These are phyloP conservation scores for Geophilus truncorum DNA, from an alignment of 2,888 invertebrate genomes.

Conservation along the genomic window DNA sequence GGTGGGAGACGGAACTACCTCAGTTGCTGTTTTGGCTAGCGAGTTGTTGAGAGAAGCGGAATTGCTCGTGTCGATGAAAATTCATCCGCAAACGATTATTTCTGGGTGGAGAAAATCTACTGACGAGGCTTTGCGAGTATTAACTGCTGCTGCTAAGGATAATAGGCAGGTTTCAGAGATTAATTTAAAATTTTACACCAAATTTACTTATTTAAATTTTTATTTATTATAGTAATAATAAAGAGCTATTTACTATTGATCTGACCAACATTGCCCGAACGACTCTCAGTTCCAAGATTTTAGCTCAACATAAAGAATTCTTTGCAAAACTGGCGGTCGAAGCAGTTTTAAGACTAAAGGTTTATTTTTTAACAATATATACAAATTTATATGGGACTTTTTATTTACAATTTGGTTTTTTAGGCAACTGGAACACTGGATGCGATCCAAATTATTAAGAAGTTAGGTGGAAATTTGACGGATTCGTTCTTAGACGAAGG, in stretches of 20 bases:
- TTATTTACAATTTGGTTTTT: background rate
- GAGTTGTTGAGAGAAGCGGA: slow-evolving; percentile 95
- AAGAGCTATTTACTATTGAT: slow-evolving; percentile 74
- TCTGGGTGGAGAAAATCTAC: slow-evolving; percentile 89
- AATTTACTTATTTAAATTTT: background rate
- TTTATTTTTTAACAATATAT: slow-evolving; percentile 34
- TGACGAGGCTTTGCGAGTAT: slow-evolving; percentile 74
- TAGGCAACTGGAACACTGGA: slow-evolving; percentile 85
- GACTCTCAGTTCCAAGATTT: slow-evolving; percentile 94
- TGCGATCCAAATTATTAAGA: slow-evolving; percentile 97
- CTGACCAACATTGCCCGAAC: slow-evolving; percentile 95
- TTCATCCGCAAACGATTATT: slow-evolving; percentile 97
- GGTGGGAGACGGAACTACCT: slow-evolving; percentile 99
- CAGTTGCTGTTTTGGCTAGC: slow-evolving; percentile 91
- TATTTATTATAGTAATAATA: slow-evolving; percentile 56
- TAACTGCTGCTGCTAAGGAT: slow-evolving; percentile 72
- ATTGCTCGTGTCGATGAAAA: slow-evolving; percentile 81
- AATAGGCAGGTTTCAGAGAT: slow-evolving; percentile 58
- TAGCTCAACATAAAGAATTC: slow-evolving; percentile 94
- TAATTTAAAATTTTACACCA: background rate
- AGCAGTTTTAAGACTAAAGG: slow-evolving; percentile 85
- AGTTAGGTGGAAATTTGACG: slow-evolving; percentile 82
- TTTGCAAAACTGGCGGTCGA: slow-evolving; percentile 94
- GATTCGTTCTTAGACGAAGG: slow-evolving; percentile 92
- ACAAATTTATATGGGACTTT: background rate